A percentile compares a stretch with the other conserved stretches of the same genome.
These are phyloP conservation scores for Podabrus alpinus DNA, from an alignment of 2,888 invertebrate species.

Conservation along the genomic window DNA sequence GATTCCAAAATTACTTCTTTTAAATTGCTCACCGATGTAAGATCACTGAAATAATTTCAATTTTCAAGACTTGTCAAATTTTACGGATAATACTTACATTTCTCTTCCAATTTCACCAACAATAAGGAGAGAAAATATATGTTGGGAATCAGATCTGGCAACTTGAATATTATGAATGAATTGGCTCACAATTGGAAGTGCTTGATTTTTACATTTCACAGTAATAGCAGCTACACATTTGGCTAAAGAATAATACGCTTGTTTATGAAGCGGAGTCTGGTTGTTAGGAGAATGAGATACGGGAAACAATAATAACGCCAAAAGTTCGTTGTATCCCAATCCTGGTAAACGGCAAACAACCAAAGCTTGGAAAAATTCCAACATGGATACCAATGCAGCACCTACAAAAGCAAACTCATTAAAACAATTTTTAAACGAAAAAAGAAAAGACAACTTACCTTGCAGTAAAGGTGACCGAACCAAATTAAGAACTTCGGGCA, in stretches of 20 bases:
- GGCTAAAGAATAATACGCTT: slow-evolving; percentile 93
- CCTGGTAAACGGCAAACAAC: slow-evolving; percentile 76
- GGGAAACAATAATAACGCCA: slow-evolving; percentile 77
- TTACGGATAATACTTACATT: slow-evolving; percentile 64
- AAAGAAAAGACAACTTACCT: slow-evolving; percentile 59
- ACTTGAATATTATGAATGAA: slow-evolving; percentile 74
- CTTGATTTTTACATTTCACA: slow-evolving; percentile 74
- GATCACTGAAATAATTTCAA: slow-evolving; percentile 62
- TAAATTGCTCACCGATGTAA: slow-evolving; percentile 75
- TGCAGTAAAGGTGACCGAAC: slow-evolving; percentile 91
- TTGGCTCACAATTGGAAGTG: slow-evolving; percentile 67
- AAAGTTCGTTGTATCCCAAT: slow-evolving; percentile 79
- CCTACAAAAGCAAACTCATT: slow-evolving; percentile 59
- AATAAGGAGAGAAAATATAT: slow-evolving; percentile 90
- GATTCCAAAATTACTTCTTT: slow-evolving; percentile 82
- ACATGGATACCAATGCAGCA: slow-evolving; percentile 86
- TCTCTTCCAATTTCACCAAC: slow-evolving; percentile 97
- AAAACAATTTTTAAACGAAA: background rate
- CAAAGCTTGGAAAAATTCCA: slow-evolving; percentile 91
- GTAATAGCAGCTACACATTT: slow-evolving; percentile 96
- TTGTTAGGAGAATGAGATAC: slow-evolving; percentile 42
- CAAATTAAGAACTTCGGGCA: slow-evolving; percentile 83
- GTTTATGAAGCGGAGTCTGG: slow-evolving; percentile 59
- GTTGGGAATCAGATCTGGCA: slow-evolving; percentile 75
- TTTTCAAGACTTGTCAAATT: background rate